Conservation (phyloP, 2,797 vertebrate species). For the Arctocebus calabarensis region DNA sequence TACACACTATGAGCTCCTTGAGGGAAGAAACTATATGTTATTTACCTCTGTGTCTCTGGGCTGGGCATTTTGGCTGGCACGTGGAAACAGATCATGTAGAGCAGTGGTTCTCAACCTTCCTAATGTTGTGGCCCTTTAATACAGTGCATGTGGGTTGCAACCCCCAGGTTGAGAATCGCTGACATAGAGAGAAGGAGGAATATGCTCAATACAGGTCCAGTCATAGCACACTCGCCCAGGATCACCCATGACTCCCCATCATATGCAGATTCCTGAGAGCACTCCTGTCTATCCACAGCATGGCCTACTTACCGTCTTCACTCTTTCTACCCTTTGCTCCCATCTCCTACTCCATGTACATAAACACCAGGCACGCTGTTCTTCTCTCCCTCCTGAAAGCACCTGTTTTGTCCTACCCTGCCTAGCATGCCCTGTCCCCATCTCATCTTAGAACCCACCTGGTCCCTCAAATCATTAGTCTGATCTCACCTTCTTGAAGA, state of each 20-base stretch:
- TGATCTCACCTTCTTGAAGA: not conserved
- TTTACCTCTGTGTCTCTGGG: not conserved
- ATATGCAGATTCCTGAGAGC: not conserved
- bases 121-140: too few species aligned
- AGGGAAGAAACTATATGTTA: not conserved
- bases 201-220: not conserved
- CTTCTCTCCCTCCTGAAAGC: not conserved
- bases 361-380: not conserved
- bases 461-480: not conserved
- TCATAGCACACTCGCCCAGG: not conserved
- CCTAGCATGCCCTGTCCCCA: not conserved
- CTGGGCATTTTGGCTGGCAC: not conserved
- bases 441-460: not conserved
- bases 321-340: not conserved
- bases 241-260: not conserved
- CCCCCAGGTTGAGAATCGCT: too few species aligned
- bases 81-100: not conserved
- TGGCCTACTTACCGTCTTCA: not conserved
- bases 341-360: not conserved
- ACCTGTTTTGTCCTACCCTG: not conserved
- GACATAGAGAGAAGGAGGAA: not conserved
- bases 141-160: too few species aligned
- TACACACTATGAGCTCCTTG: not conserved
- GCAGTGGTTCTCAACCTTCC: too few species aligned
- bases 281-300: accelerated